Percentiles rank a stretch among this genome's conserved stretches.
Conservation (phyloP, 2,888 invertebrate genomes). For the Limnephilus marmoratus region DNA sequence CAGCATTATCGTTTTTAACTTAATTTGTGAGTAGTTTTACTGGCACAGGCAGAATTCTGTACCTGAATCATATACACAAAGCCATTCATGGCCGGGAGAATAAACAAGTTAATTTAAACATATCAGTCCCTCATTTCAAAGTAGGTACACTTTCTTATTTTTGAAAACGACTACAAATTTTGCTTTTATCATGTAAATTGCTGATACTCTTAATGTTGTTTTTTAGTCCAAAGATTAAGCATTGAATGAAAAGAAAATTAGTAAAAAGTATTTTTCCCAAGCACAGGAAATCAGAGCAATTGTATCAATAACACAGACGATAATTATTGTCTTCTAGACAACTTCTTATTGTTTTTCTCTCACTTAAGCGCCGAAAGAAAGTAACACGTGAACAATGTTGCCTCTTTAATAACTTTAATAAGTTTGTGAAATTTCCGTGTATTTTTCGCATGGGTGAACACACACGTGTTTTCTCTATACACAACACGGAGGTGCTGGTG, state of each 20-base stretch:
- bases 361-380: slow-evolving; percentile 52
- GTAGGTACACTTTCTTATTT: neutral
- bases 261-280: slow-evolving; percentile 30
- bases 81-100: too few species aligned
- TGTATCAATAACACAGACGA: slow-evolving; percentile 40
- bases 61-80: too few species aligned
- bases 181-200: neutral
- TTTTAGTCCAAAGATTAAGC: neutral
- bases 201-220: neutral
- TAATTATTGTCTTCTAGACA: slow-evolving; percentile 48
- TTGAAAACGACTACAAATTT: neutral
- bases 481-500: neutral
- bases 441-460: neutral
- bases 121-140: neutral
- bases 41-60: too few species aligned
- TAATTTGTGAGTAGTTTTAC: too few species aligned
- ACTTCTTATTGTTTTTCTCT: slow-evolving; percentile 29
- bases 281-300: slow-evolving; percentile 49
- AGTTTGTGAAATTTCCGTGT: neutral
- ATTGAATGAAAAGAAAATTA: neutral
- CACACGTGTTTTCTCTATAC: slow-evolving; percentile 14
- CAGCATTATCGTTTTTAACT: too few species aligned
- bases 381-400: slow-evolving; percentile 48
- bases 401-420: slow-evolving; percentile 18
- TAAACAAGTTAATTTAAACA: too few species aligned